These are phyloP conservation scores for Myotis planiceps DNA, from an alignment of 2,797 vertebrate genomes.

Conservation along the genomic window DNA sequence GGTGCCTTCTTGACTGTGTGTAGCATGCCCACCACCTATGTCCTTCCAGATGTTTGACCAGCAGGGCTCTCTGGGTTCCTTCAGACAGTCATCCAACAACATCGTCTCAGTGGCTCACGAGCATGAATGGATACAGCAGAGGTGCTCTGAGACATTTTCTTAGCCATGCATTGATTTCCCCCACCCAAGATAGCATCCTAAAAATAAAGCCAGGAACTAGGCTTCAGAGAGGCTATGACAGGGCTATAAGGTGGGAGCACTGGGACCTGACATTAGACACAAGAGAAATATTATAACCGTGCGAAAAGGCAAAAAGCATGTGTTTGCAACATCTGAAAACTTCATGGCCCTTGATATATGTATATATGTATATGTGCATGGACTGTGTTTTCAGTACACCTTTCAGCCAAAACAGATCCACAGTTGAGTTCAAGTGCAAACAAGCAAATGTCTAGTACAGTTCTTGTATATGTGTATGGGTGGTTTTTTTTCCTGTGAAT, in stretches of 20 bases:
- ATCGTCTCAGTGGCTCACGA: not conserved
- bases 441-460: conserved; percentile 71
- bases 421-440: conserved; percentile 76
- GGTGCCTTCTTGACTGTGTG: conserved; percentile 62
- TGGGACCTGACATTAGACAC: not conserved
- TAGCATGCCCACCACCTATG: conserved; percentile 38
- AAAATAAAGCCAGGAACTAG: conserved; percentile 56
- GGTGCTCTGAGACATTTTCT: not conserved
- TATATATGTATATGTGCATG: conserved; percentile 83
- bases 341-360: conserved; percentile 70
- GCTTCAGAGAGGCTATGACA: conserved; percentile 67
- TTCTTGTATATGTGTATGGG: conserved; percentile 60
- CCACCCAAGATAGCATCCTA: not conserved
- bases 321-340: conserved; percentile 72
- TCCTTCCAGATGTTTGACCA: not conserved
- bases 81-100: not conserved
- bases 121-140: not conserved
- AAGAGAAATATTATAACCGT: conserved; percentile 56
- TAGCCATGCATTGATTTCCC: not conserved
- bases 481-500: conserved; percentile 3
- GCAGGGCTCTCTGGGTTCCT: not conserved
- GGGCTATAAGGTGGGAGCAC: conserved; percentile 54
- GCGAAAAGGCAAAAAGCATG: conserved; percentile 60
- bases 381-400: conserved; percentile 73
- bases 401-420: conserved; percentile 74